A percentile compares a stretch with the other conserved stretches of the same genome.
Conservation (phyloP, 2,113 vertebrate species). For the Holacanthus passer region DNA sequence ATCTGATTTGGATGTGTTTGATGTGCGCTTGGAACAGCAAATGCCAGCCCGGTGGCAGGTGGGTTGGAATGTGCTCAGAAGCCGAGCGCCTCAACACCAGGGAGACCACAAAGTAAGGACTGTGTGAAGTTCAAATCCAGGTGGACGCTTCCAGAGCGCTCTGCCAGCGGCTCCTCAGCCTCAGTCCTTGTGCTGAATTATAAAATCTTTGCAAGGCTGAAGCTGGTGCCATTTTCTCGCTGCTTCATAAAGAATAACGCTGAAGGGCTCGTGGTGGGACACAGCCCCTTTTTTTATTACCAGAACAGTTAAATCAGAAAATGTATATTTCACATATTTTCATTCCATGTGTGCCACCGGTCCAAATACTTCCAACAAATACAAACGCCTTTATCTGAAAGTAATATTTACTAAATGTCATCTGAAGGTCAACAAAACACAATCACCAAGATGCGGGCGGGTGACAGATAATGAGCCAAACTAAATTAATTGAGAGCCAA, state of each 20-base stretch:
- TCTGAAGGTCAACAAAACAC: conserved; percentile 41
- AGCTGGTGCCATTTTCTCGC: background rate
- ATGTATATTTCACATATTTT: background rate
- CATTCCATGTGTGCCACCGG: background rate
- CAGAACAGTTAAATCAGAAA: conserved; percentile 21
- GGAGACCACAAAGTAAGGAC: conserved; percentile 57
- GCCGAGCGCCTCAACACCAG: conserved; percentile 55
- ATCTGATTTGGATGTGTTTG: conserved; percentile 78
- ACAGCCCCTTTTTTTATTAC: background rate
- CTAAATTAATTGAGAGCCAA: conserved; percentile 60
- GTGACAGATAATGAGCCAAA: conserved; percentile 53
- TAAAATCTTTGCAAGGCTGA: conserved; percentile 43
- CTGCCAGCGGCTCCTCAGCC: conserved; percentile 62
- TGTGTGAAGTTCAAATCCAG: conserved; percentile 72
- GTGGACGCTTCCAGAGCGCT: conserved; percentile 57
- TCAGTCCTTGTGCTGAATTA: conserved; percentile 39
- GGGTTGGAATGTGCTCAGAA: conserved; percentile 79
- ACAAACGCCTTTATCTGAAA: conserved; percentile 13
- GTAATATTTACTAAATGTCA: conserved; percentile 27
- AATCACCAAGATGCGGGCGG: background rate
- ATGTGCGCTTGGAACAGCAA: conserved; percentile 75
- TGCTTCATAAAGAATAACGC: conserved; percentile 32
- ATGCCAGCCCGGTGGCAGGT: conserved; percentile 74
- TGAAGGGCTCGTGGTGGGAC: background rate
- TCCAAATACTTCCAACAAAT: conserved; percentile 13